phyloP scores from a whole-genome alignment of 1,140 invertebrate species.

The Neodiprion fabricii region DNA sequence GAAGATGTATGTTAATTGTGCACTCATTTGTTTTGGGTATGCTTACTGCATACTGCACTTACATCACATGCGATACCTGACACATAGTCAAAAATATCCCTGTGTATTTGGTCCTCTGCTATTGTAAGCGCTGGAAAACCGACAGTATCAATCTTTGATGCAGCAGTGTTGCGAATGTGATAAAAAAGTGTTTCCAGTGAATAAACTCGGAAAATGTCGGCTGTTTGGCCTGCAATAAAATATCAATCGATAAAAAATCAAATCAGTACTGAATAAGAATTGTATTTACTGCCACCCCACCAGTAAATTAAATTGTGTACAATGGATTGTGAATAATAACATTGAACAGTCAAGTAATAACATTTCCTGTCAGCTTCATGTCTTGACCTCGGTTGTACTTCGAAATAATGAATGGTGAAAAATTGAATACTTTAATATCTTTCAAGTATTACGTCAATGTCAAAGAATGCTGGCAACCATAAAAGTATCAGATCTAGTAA shows the following conservation, averaged over 20 bases:
- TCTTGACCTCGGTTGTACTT: neutral
- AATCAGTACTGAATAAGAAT: constrained; percentile 9
- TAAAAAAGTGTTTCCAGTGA: constrained; percentile 62
- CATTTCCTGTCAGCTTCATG: constrained; percentile 7
- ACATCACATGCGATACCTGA: constrained; percentile 61
- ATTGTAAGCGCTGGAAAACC: constrained; percentile 52
- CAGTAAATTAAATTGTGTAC: constrained; percentile 13
- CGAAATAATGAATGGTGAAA: neutral
- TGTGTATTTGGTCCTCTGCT: constrained; percentile 57
- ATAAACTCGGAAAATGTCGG: constrained; percentile 60
- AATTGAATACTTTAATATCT: neutral
- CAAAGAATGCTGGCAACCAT: neutral
- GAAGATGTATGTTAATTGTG: too few species aligned
- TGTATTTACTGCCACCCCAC: neutral
- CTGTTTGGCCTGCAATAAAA: constrained; percentile 27
- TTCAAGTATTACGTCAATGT: constrained; percentile 3
- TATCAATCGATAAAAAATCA: constrained; percentile 7
- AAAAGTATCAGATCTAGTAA: neutral
- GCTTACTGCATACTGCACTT: constrained; percentile 23
- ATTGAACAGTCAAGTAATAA: constrained; percentile 22
- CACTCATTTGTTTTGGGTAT: too few species aligned
- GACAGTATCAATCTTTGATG: constrained; percentile 26
- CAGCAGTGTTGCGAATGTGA: constrained; percentile 54
- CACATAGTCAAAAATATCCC: constrained; percentile 60
- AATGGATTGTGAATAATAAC: constrained; percentile 9